Conservation (phyloP, 2,113 vertebrate genomes). For the Lophura nycthemera region DNA sequence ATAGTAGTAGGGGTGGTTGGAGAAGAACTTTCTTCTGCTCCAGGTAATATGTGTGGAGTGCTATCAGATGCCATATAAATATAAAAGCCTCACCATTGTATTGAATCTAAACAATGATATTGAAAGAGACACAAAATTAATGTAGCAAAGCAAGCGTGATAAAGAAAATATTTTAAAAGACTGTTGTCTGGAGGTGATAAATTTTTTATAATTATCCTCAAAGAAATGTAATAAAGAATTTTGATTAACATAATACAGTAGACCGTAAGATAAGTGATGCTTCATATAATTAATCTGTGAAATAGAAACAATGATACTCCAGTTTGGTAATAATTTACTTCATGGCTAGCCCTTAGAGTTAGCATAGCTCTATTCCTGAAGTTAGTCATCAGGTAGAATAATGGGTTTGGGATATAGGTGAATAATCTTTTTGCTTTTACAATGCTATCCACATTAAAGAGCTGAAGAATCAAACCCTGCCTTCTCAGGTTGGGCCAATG, state of each 20-base stretch:
- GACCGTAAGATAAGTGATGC: neutral
- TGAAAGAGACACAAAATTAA: neutral
- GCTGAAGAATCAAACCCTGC: neutral
- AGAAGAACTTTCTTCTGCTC: neutral
- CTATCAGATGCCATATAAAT: neutral
- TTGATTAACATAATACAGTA: neutral
- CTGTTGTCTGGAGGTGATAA: neutral
- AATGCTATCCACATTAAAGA: neutral
- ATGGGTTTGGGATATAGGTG: neutral
- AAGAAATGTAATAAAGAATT: constrained; percentile 28
- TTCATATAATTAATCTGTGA: neutral
- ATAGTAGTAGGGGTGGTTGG: neutral
- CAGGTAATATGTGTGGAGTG: neutral
- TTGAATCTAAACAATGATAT: neutral
- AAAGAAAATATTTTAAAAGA: neutral
- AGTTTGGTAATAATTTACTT: neutral
- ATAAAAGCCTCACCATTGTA: neutral
- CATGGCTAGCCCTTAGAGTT: neutral
- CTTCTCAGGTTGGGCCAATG: neutral
- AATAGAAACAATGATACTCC: neutral
- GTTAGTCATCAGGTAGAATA: neutral
- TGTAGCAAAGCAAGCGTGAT: neutral
- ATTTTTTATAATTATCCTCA: neutral
- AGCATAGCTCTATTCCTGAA: neutral
- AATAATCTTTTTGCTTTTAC: neutral